These are phyloP conservation scores for Caenorhabditis latens DNA, from an alignment of 1,140 invertebrate species.

Conservation along the genomic window DNA sequence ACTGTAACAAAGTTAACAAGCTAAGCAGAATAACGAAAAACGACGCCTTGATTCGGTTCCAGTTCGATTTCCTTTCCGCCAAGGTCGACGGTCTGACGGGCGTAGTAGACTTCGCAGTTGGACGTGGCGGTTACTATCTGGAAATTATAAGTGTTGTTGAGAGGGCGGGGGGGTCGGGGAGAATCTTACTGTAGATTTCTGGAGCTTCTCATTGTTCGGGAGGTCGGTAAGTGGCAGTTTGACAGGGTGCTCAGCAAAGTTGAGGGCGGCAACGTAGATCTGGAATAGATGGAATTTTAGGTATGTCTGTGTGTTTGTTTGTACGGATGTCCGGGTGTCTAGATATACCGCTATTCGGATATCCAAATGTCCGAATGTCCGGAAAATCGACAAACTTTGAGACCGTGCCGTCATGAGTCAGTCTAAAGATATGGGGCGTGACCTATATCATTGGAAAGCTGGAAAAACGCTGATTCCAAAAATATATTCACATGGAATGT, in stretches of 20 bases:
- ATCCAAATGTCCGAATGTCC: too few species aligned
- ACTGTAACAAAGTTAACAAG: not conserved
- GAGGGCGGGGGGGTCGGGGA: too few species aligned
- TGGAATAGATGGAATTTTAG: constrained; percentile 21
- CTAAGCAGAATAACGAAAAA: constrained; percentile 52
- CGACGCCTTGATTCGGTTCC: constrained; percentile 48
- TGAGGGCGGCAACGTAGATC: constrained; percentile 61
- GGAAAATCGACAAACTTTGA: too few species aligned
- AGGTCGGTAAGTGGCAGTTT: constrained; percentile 50
- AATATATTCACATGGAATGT: too few species aligned
- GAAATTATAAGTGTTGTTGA: not conserved
- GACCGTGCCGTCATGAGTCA: too few species aligned
- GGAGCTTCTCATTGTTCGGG: constrained; percentile 39
- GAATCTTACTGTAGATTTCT: constrained; percentile 19
- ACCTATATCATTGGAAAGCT: too few species aligned
- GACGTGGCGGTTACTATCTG: constrained; percentile 57
- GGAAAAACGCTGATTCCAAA: too few species aligned
- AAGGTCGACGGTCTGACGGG: constrained; percentile 48
- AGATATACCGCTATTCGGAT: too few species aligned
- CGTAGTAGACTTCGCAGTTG: constrained; percentile 24
- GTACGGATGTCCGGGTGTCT: too few species aligned
- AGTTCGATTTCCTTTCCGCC: constrained; percentile 31
- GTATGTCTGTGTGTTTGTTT: not conserved
- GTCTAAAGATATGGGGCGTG: too few species aligned
- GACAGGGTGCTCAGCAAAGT: constrained; percentile 57